Base-by-base conservation (phyloP, 2,797 vertebrate species). In the Sebastes trivittatus region DNA sequence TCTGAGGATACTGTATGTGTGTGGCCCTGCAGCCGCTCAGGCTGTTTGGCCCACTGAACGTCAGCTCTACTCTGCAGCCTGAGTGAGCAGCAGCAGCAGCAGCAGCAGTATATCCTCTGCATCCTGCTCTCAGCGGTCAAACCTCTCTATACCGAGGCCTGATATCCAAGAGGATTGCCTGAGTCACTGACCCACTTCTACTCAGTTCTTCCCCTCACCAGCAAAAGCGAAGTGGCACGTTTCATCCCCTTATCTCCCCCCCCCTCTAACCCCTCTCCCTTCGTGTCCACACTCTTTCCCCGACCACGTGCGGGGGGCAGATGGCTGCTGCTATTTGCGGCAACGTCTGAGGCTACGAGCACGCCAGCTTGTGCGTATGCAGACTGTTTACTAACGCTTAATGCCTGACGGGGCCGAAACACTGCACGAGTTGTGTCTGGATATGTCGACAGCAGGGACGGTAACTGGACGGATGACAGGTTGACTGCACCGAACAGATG, bases 281-380 rank as follows among this genome's bases (percentile, higher is more conserved):
- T 67, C 2, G 1, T 42, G 87, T 82, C 82, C 80, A 73, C 77
- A 82, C 80, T 38, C 66, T 75, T 75, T 32, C 20, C 20, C 20
- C 77, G 78, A 49, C 75, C 91, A 93, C 72, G 75, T 93, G 92
- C 81, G 25, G 79, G 82, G 75, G 82, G 73, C 91, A 94, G 91
- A 93, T 94, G 94, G 91, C 87, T 82, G 83, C 52, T 71, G 80
- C 86, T 92, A 92, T 92, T 92, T 93, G 73, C 23, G 60, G 87
- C 63, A 76, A 78, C 22, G 66, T 82, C 80, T 79, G 77, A 78
- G 76, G 70, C 83, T 36, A 30, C 4, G 25, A 66, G 73, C 56
- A 4, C 3, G 16, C 14, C 70, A 67, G 76, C 75, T 68, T 71
- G 80, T 58, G 65, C 16, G 73, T 65, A 65, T 27, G 67, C 76